Evolutionary conservation across 2,113 vertebrate species (phyloP).

Genomic region (Columba janthina): DNA sequence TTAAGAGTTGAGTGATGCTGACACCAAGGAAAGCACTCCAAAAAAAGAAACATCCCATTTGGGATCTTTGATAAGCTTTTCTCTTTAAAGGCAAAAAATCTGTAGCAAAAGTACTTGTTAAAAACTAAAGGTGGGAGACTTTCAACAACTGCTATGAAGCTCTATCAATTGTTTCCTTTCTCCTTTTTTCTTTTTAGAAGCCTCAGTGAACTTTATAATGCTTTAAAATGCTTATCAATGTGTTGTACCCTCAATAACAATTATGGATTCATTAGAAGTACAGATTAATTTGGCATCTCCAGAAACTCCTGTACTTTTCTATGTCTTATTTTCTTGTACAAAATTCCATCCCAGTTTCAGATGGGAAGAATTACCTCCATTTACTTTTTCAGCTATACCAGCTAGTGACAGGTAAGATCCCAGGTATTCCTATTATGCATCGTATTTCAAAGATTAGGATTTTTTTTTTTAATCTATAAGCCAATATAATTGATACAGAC

Average conservation of each 20-base stretch:
- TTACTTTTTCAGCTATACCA: neutral
- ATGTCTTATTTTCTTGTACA: neutral
- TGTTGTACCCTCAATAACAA: neutral
- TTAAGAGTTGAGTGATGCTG: neutral
- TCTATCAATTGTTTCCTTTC: neutral
- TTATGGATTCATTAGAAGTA: neutral
- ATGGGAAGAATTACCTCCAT: neutral
- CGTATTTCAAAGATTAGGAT: conserved; percentile 17
- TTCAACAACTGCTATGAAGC: neutral
- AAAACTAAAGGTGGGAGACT: neutral
- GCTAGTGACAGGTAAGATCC: conserved; percentile 73
- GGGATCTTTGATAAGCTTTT: neutral
- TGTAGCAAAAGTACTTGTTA: neutral
- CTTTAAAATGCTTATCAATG: neutral
- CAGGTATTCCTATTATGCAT: conserved; percentile 63
- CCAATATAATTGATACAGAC: conserved; percentile 34
- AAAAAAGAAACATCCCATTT: neutral
- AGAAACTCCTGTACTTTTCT: neutral
- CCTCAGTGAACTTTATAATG: neutral
- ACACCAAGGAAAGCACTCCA: neutral
- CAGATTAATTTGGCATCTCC: neutral
- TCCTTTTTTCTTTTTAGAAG: neutral
- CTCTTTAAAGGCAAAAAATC: neutral
- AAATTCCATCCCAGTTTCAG: neutral
- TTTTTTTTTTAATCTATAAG: conserved; percentile 29